phyloP scores from a whole-genome alignment of 2,888 invertebrate genomes.

The Sussaba pulchella region DNA sequence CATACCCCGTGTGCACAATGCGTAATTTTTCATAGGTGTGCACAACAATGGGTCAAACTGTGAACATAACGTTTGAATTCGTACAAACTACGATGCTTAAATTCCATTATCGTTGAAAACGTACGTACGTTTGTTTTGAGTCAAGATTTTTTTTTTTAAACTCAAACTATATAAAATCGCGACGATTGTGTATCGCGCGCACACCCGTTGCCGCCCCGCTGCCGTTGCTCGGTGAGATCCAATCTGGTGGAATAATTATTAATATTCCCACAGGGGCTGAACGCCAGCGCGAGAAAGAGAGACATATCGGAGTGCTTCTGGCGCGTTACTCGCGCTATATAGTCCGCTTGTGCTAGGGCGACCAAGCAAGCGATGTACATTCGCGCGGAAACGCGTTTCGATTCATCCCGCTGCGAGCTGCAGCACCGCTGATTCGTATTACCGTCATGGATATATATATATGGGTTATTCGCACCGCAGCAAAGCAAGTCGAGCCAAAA shows the following conservation, averaged over 20 bases:
- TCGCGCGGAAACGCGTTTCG: constrained; percentile 18
- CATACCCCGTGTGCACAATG: no score
- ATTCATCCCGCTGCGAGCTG: constrained; percentile 9
- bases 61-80: constrained; percentile 9
- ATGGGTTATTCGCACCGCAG: not conserved
- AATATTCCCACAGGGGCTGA: constrained; percentile 30
- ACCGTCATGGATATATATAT: constrained; percentile 1
- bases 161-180: no score
- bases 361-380: constrained; percentile 1
- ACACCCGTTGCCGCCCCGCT: no score
- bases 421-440: constrained; percentile 7
- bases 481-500: not conserved
- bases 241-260: constrained; percentile 50
- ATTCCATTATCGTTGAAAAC: not conserved
- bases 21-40: no score
- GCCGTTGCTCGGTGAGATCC: constrained; percentile 44
- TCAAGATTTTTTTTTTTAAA: no score
- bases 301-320: constrained; percentile 10
- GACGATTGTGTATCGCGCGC: not conserved
- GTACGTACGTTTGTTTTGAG: no score
- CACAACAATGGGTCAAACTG: no score
- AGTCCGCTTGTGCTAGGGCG: not conserved
- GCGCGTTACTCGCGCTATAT: no score
- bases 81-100: constrained; percentile 11
- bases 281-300: constrained; percentile 20